Percentiles rank a stretch among this genome's conserved stretches.
phyloP scores from a whole-genome alignment of 2,888 invertebrate species.

The Alsophila aescularia region DNA sequence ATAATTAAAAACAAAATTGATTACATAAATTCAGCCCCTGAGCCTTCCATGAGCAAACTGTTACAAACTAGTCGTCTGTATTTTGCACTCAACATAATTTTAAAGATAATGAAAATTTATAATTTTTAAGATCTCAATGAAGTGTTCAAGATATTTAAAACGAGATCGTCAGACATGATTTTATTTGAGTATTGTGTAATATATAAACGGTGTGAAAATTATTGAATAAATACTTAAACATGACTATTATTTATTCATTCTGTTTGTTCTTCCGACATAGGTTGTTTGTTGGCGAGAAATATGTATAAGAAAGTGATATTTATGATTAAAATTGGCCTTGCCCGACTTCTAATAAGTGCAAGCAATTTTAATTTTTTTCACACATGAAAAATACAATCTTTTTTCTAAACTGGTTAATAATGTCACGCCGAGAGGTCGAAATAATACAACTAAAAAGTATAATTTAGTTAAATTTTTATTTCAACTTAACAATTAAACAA shows the following conservation, averaged over 20 bases:
- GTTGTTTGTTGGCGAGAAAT: background rate
- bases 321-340: too few relatives aligned
- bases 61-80: too few relatives aligned
- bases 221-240: conserved; percentile 4
- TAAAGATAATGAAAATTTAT: background rate
- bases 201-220: background rate
- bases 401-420: too few relatives aligned
- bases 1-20: too few relatives aligned
- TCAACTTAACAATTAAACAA: background rate
- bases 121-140: conserved; percentile 1
- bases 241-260: background rate
- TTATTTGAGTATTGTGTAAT: background rate
- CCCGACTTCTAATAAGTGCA: too few relatives aligned
- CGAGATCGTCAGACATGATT: too few relatives aligned
- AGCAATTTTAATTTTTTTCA: too few relatives aligned
- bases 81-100: background rate
- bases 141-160: conserved; percentile 15
- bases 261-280: background rate
- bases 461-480: conserved; percentile 1
- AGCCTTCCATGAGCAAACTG: too few relatives aligned
- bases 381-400: too few relatives aligned
- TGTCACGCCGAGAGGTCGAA: background rate
- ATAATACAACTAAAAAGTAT: background rate
- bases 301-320: too few relatives aligned
- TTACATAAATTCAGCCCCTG: too few relatives aligned